Conservation (phyloP, 2,113 vertebrate genomes). For the Eidolon helvum region DNA sequence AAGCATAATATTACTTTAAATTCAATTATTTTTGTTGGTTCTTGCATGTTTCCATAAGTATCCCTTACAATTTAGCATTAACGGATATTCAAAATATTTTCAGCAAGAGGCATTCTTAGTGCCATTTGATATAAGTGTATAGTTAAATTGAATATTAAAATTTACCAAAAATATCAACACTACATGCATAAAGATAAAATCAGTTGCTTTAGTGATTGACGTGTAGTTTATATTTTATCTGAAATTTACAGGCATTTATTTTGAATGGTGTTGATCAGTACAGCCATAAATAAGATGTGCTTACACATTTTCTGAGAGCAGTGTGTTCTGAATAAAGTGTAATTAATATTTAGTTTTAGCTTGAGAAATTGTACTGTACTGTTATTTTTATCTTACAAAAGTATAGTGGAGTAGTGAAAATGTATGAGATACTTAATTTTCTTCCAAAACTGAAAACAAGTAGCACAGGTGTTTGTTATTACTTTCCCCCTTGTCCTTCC, state of each 20-base stretch:
- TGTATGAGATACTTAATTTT: neutral
- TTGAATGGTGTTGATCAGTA: neutral
- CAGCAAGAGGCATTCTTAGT: neutral
- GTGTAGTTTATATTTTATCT: neutral
- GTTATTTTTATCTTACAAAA: neutral
- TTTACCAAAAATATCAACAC: neutral
- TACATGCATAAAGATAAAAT: neutral
- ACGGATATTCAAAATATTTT: neutral
- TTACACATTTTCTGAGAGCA: neutral
- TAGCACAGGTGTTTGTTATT: neutral
- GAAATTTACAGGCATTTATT: neutral
- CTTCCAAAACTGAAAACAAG: neutral
- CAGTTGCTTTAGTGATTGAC: neutral
- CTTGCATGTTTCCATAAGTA: neutral
- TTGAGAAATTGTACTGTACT: neutral
- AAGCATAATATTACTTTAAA: constrained; percentile 30
- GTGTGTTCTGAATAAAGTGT: neutral
- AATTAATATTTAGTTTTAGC: constrained; percentile 7
- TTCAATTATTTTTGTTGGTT: constrained; percentile 39
- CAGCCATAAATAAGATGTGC: neutral
- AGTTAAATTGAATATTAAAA: neutral
- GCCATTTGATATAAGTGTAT: neutral
- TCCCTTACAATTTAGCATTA: neutral
- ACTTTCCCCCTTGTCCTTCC: neutral
- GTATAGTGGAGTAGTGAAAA: neutral